These are phyloP conservation scores for Neocrepidodera transversa DNA, from an alignment of 2,888 invertebrate species.

Conservation along the genomic window DNA sequence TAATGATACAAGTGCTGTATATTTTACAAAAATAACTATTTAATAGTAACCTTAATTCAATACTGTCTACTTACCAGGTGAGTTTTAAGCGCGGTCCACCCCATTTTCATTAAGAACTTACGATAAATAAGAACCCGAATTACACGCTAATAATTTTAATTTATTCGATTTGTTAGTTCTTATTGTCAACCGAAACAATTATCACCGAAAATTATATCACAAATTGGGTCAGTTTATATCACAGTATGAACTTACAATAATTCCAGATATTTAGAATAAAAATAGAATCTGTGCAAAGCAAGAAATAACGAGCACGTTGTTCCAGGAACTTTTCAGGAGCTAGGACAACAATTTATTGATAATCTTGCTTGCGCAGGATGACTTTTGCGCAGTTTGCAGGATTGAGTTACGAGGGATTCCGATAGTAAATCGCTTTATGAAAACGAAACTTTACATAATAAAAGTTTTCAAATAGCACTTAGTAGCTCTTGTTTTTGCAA, in stretches of 20 bases:
- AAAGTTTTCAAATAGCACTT: too few species aligned
- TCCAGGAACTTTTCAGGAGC: conserved; percentile 44
- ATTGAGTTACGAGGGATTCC: too few species aligned
- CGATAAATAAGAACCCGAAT: conserved; percentile 17
- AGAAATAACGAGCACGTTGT: conserved; percentile 20
- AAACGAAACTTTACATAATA: too few species aligned
- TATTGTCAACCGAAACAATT: not conserved
- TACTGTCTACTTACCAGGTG: conserved; percentile 68
- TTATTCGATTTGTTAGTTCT: conserved; percentile 6
- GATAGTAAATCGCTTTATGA: too few species aligned
- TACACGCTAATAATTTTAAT: not conserved
- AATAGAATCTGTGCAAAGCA: conserved; percentile 3
- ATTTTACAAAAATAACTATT: too few species aligned
- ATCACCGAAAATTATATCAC: conserved; percentile 32
- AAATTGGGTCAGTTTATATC: conserved; percentile 30
- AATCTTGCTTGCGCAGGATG: conserved; percentile 48
- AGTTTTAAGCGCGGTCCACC: conserved; percentile 65
- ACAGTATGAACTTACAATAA: conserved; percentile 31
- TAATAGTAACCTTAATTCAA: too few species aligned
- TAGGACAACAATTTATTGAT: conserved; percentile 54
- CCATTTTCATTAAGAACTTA: conserved; percentile 57
- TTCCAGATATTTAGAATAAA: conserved; percentile 1
- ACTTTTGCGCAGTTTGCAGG: conserved; percentile 32
- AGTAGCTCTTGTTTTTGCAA: too few species aligned
- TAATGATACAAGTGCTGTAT: too few species aligned